Percentiles rank a stretch among this genome's conserved stretches.
Evolutionary conservation across 2,888 invertebrate species (phyloP).

Genomic region (Hirtodrosophila cameraria): DNA sequence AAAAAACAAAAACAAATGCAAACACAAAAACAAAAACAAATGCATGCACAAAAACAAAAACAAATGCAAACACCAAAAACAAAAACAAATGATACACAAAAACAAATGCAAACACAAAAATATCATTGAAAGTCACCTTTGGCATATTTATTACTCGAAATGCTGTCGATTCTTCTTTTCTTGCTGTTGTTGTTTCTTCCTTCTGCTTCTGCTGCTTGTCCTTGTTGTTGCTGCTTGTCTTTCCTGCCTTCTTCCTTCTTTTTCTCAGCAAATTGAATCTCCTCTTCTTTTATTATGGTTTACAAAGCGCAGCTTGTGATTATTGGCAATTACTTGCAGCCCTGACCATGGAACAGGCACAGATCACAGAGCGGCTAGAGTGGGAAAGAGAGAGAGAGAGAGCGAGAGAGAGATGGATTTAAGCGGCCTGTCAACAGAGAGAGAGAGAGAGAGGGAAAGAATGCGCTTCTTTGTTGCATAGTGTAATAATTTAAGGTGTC

Average conservation of each 20-base stretch:
- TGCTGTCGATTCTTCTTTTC: conserved; percentile 9
- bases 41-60: conserved; percentile 14
- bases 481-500: too few relatives aligned
- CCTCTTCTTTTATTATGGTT: too few relatives aligned
- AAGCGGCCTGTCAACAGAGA: too few relatives aligned
- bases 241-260: too few relatives aligned
- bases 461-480: not conserved
- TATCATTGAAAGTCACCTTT: conserved; percentile 76
- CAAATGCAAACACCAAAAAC: too few relatives aligned
- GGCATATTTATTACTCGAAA: conserved; percentile 59
- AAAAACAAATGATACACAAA: not conserved
- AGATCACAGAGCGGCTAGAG: conserved; percentile 32
- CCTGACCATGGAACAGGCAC: conserved; percentile 51
- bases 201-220: conserved; percentile 30
- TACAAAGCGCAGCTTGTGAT: conserved; percentile 47
- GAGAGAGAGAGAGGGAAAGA: conserved; percentile 11
- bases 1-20: too few relatives aligned
- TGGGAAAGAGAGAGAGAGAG: conserved; percentile 13
- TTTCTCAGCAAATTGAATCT: conserved; percentile 67
- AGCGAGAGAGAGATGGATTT: conserved; percentile 1
- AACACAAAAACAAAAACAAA: conserved; percentile 25
- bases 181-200: conserved; percentile 19
- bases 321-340: conserved; percentile 71
- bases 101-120: conserved; percentile 18
- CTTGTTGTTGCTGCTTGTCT: too few relatives aligned